Percentiles rank a stretch among this genome's conserved stretches.
phyloP scores from a whole-genome alignment of 2,888 invertebrate species.

The Xylophagus ater region DNA sequence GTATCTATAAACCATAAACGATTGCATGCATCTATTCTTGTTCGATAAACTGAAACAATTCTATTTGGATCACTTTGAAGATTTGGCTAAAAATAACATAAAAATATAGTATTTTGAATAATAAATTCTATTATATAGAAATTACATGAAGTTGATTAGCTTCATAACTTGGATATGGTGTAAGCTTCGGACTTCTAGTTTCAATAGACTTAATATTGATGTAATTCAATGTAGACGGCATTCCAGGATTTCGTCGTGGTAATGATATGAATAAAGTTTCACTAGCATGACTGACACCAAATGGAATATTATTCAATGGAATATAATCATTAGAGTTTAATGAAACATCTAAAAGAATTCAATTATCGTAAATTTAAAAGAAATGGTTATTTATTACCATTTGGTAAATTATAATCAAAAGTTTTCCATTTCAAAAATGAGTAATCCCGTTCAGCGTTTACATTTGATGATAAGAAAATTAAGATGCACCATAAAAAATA shows the following conservation, averaged over 20 bases:
- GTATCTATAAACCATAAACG: slow-evolving; percentile 72
- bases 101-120: neutral
- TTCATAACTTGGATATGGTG: slow-evolving; percentile 32
- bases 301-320: slow-evolving; percentile 36
- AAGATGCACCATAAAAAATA: too few species aligned
- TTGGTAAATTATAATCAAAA: too few species aligned
- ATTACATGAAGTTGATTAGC: slow-evolving; percentile 28
- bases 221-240: slow-evolving; percentile 51
- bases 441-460: too few species aligned
- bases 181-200: slow-evolving; percentile 27
- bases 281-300: slow-evolving; percentile 32
- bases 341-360: too few species aligned
- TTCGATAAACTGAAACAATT: slow-evolving; percentile 59
- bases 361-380: too few species aligned
- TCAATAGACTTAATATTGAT: slow-evolving; percentile 33
- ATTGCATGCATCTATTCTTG: slow-evolving; percentile 57
- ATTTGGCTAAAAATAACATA: slow-evolving; percentile 11
- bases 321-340: too few species aligned
- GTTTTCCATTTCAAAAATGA: too few species aligned
- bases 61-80: slow-evolving; percentile 20
- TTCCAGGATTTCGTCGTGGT: slow-evolving; percentile 55
- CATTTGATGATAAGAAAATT: too few species aligned
- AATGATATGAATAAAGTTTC: slow-evolving; percentile 59
- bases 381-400: too few species aligned
- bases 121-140: neutral